Evolutionary conservation across 2,888 invertebrate genomes (phyloP), one percentile per base, ranked within the genome.

Genomic region (Trichogramma evanescens): DNA sequence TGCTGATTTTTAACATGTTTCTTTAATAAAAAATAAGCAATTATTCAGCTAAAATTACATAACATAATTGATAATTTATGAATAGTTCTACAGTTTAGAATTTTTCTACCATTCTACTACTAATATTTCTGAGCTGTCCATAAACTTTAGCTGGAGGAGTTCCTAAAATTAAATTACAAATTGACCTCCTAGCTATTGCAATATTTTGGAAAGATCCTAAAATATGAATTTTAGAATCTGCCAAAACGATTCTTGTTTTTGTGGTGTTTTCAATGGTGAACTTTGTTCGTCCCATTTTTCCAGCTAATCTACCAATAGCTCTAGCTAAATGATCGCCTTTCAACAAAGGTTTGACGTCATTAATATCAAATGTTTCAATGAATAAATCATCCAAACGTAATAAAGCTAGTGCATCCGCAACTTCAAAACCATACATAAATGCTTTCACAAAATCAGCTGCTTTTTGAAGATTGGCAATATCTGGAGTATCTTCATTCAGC

Each of bases 221-320:
- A 67, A 99, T 91, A 75, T 99, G 97, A 66, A 99, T 91, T 83
- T 95, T 96, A 38, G 90, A 88, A 74, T 98, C 97, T 26, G 98
- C 98, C 64, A 99, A 81, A 39, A 99, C 94, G 73, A 99, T 96
- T 75, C 99, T 86, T 0, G 98, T 98, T 81, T 96, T 97, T 0
- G 98, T 99, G 0, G 93, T 94, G 79, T 99, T 99, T 81, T 99
- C 99, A 71, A 99, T 98, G 0, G 97, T 96, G 74, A 92, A 96
- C 77, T 97, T 98, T 1, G 97, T 99, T 64, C 94, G 85, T 39
- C 97, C 97, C 38, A 94, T 93, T 81, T 98, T 97, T 1, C 99
- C 99, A 2, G 99, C 99, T 46, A 99, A 81, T 60, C 99, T 84
- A n/a, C 96, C 99, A 68, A 99, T 92, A 0, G 98, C 98, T 72